Evolutionary conservation across 2,888 invertebrate species (phyloP).

Genomic region (Hanleya hanleyi): DNA sequence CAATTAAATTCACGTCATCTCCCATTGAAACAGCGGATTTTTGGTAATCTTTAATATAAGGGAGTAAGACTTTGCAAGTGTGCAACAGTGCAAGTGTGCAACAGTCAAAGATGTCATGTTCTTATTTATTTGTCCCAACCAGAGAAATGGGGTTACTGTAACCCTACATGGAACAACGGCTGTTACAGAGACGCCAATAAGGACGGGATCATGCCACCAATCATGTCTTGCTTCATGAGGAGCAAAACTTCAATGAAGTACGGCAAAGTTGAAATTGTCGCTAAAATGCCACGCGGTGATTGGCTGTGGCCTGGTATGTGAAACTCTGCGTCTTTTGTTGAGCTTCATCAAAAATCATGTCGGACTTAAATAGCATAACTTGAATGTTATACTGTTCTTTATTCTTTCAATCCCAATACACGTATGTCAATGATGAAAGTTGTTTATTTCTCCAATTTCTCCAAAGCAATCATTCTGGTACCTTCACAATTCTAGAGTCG

Average conservation of each 20-base stretch:
- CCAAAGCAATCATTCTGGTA: too few relatives aligned
- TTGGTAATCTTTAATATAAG: too few relatives aligned
- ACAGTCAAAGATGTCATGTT: neutral
- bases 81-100: too few relatives aligned
- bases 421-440: too few relatives aligned
- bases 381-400: neutral
- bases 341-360: neutral
- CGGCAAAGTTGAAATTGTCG: slow-evolving; percentile 79
- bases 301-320: slow-evolving; percentile 81
- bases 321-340: neutral
- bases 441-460: too few relatives aligned
- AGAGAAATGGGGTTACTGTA: neutral
- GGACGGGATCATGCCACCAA: slow-evolving; percentile 6
- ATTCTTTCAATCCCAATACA: too few relatives aligned
- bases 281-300: slow-evolving; percentile 81
- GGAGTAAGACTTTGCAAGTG: too few relatives aligned
- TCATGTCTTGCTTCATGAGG: slow-evolving; percentile 17
- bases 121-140: neutral
- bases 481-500: too few relatives aligned
- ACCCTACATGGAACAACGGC: slow-evolving; percentile 8
- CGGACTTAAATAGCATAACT: neutral
- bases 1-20: too few relatives aligned
- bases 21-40: too few relatives aligned
- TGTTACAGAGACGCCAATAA: slow-evolving; percentile 9
- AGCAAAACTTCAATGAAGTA: slow-evolving; percentile 75